Base-by-base conservation (phyloP, 2,797 vertebrate genomes). In the Chelonia mydas region DNA sequence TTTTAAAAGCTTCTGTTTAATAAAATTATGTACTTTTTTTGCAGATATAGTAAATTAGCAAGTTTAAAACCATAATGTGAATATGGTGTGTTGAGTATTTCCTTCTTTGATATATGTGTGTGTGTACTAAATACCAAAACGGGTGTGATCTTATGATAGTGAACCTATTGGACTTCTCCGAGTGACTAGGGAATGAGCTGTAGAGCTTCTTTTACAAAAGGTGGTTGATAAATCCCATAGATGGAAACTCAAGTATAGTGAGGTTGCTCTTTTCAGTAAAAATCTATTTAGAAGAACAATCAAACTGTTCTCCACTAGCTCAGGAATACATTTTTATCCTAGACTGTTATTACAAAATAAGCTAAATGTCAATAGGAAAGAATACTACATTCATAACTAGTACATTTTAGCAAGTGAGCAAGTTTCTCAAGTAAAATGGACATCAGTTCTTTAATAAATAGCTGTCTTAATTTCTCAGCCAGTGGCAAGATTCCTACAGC, bases 71-170 rank as follows among this genome's bases (percentile, higher is more conserved):
- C 51, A 9, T 16, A 83, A 45, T 94, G 37, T 82, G 11, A 86
- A 68, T 1, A 3, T 54, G 86, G 4, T 21, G 21, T 87, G 92
- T 90, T 94, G 9, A n/a, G n/a, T 65, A n/a, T 61, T 81, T 61
- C 25, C 6, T 51, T 41, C 87, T 83, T 79, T 81, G 5, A 16
- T 92, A 17, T 0, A 0, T 4, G 1, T 49, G 3, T 0, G 0
- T 4, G 1, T 49, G 3, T 19, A 17, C 61, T 65, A 17, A n/a
- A n/a, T 37, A 10, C 33, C 61, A 68, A n/a, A n/a, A 4, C 5
- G 59, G 23, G 84, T 6, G 6, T 13, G 21, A 37, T 19, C 19
- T 74, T 74, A 45, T 37, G 27, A 57, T 31, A 61, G 1, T 41
- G 65, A 55, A 5, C 47, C 41, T 89, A 10, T 55, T 91, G 76